phyloP scores from a whole-genome alignment of 2,888 invertebrate genomes.

The Ophraella communa region DNA sequence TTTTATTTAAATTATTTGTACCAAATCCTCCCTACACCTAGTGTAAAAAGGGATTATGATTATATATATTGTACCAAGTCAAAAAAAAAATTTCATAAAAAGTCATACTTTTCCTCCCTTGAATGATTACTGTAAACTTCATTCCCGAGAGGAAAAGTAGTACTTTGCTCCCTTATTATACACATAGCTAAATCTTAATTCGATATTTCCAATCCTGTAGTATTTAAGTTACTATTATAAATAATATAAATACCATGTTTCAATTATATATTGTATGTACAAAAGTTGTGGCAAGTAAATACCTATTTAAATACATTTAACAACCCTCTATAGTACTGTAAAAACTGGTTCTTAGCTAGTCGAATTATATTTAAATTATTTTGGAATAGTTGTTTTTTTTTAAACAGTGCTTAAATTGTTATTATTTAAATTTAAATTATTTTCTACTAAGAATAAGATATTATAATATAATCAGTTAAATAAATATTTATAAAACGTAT shows the following conservation, averaged over 20 bases:
- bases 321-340: conserved; percentile 6
- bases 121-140: too few relatives aligned
- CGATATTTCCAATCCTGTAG: too few relatives aligned
- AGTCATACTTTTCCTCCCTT: too few relatives aligned
- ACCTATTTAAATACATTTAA: conserved; percentile 8
- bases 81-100: too few relatives aligned
- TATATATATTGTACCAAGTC: too few relatives aligned
- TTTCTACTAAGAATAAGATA: conserved; percentile 48
- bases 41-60: too few relatives aligned
- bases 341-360: not conserved
- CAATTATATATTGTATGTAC: conserved; percentile 8
- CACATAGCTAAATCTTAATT: too few relatives aligned
- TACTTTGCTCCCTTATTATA: too few relatives aligned
- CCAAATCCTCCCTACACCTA: too few relatives aligned
- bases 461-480: conserved; percentile 51
- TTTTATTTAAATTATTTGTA: too few relatives aligned
- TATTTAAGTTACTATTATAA: conserved; percentile 10
- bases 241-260: conserved; percentile 3
- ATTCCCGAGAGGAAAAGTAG: too few relatives aligned
- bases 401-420: conserved; percentile 37
- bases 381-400: not conserved
- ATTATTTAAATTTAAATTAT: conserved; percentile 46
- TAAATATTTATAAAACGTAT: conserved; percentile 43
- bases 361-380: not conserved
- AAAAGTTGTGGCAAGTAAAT: conserved; percentile 10